Evolutionary conservation across 2,113 vertebrate genomes (phyloP).

Genomic region (Rutilus rutilus): DNA sequence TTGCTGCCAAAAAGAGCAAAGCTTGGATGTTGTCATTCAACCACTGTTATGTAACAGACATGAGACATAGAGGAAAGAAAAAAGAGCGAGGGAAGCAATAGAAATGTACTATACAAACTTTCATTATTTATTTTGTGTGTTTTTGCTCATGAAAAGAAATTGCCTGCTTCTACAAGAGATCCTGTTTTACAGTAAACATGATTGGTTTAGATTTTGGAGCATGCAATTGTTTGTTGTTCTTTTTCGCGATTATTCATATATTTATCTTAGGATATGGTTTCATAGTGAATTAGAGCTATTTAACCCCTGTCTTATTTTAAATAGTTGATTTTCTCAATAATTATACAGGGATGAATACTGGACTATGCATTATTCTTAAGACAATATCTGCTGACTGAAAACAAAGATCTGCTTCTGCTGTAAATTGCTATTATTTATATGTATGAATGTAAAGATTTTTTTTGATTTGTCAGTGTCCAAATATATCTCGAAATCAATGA

Average conservation of each 20-base stretch:
- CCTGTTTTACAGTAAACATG: background rate
- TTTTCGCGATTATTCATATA: background rate
- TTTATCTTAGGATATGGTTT: background rate
- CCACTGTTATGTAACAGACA: conserved; percentile 20
- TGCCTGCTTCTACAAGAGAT: background rate
- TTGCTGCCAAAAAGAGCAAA: conserved; percentile 26
- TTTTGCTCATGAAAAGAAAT: background rate
- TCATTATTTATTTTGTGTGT: background rate
- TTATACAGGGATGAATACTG: conserved; percentile 26
- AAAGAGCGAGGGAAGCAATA: background rate
- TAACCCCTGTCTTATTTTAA: background rate
- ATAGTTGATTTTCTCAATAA: background rate
- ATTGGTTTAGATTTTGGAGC: background rate
- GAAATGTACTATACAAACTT: background rate
- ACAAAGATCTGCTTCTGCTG: conserved; percentile 51
- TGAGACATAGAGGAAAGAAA: background rate
- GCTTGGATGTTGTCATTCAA: conserved; percentile 26
- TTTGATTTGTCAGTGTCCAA: background rate
- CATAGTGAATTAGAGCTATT: background rate
- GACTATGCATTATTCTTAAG: conserved; percentile 20
- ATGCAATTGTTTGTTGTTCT: background rate
- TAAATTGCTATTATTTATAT: conserved; percentile 68
- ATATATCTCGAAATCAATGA: background rate
- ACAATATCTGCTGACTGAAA: conserved; percentile 4
- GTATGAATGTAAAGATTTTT: conserved; percentile 21